These are phyloP conservation scores for Erythrocebus patas DNA, from an alignment of 2,113 vertebrate species.

Conservation along the genomic window DNA sequence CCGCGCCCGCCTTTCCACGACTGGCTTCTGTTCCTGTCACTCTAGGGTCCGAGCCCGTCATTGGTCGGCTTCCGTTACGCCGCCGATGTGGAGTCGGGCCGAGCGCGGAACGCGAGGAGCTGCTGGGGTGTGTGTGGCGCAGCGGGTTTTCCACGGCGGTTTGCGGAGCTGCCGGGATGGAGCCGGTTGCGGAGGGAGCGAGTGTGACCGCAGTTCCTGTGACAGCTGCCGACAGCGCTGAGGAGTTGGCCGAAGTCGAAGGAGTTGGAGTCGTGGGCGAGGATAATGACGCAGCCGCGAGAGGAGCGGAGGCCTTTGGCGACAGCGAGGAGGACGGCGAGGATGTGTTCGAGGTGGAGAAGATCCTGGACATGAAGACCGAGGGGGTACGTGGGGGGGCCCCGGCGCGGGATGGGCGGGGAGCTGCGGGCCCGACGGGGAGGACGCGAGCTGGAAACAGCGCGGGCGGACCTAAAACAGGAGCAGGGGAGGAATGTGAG, in stretches of 20 bases:
- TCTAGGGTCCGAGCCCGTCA: not conserved
- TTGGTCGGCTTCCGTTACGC: too few species aligned
- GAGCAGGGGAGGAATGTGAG: not conserved
- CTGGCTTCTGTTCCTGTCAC: not conserved
- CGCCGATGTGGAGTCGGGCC: not conserved
- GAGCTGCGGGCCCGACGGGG: not conserved
- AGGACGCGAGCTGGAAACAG: not conserved
- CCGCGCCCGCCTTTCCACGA: not conserved
- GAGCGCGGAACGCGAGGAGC: not conserved
- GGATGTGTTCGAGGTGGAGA: slow-evolving; percentile 96
- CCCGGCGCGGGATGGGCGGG: not conserved
- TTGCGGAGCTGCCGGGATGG: slow-evolving; percentile 69
- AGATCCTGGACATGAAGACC: slow-evolving; percentile 93
- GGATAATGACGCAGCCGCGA: not conserved
- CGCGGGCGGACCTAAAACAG: rapidly evolving
- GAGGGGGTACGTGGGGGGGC: slow-evolving; percentile 86
- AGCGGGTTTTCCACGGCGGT: slow-evolving; percentile 8
- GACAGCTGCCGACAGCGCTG: not conserved
- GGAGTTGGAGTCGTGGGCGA: not conserved
- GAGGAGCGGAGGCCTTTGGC: slow-evolving; percentile 52
- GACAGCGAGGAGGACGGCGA: slow-evolving; percentile 88
- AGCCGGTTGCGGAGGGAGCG: slow-evolving; percentile 39
- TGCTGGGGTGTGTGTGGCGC: not conserved
- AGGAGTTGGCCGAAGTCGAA: not conserved
- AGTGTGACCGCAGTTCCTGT: not conserved